phyloP scores from a whole-genome alignment of 2,888 invertebrate species.

The Ennomos quercinarius region DNA sequence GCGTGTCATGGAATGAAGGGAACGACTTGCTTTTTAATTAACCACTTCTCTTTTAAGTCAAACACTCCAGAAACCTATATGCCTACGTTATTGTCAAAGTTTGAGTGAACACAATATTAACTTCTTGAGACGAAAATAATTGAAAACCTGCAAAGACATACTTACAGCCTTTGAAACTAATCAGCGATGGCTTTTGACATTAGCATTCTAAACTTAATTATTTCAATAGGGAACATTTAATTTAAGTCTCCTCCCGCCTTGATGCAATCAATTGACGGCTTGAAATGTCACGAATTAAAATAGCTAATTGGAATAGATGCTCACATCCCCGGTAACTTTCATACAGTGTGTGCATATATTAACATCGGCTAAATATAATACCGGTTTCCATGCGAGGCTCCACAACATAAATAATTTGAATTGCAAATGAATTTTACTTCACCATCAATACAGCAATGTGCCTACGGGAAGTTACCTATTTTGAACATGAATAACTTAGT shows the following conservation, averaged over 20 bases:
- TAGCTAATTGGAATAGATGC: conserved; percentile 21
- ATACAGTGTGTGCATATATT: conserved; percentile 21
- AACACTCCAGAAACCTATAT: conserved; percentile 24
- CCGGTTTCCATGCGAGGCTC: conserved; percentile 26
- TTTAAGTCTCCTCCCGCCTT: conserved; percentile 13
- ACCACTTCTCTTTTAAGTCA: conserved; percentile 29
- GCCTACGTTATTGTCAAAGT: conserved; percentile 24
- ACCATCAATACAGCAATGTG: conserved; percentile 16
- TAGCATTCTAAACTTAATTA: conserved; percentile 22
- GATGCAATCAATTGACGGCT: conserved; percentile 15
- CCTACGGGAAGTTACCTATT: conserved; percentile 16
- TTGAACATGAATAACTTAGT: neutral
- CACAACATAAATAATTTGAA: conserved; percentile 32
- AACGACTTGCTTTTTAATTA: conserved; percentile 32
- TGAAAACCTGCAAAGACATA: conserved; percentile 15
- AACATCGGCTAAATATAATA: conserved; percentile 23
- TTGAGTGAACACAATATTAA: conserved; percentile 21
- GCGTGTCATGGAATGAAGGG: conserved; percentile 33
- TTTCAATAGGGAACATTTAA: conserved; percentile 11
- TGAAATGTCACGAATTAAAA: conserved; percentile 26
- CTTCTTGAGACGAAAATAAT: conserved; percentile 15
- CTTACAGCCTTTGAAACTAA: conserved; percentile 17
- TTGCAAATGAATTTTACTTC: conserved; percentile 37
- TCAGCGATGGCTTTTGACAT: conserved; percentile 24
- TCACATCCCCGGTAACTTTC: conserved; percentile 7